These are phyloP conservation scores for Laticauda laticaudata DNA, from an alignment of 2,113 vertebrate species.

Conservation along the genomic window DNA sequence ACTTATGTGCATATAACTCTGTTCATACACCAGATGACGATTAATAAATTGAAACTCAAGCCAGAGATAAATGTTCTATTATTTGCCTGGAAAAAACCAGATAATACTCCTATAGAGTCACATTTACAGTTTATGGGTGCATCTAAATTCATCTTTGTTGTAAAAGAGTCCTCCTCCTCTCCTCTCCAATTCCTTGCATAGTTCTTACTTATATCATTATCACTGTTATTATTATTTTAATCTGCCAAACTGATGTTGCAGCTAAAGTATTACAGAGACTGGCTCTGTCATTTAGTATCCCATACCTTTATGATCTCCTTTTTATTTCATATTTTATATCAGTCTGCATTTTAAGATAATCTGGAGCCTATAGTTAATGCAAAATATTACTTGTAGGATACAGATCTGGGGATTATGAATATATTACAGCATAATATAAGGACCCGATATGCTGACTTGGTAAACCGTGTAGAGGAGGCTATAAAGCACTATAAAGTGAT, in stretches of 20 bases:
- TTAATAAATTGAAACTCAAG: background rate
- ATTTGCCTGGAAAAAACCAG: background rate
- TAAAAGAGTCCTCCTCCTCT: background rate
- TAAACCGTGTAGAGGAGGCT: too few relatives aligned
- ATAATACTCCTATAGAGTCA: background rate
- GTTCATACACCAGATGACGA: background rate
- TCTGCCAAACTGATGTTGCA: background rate
- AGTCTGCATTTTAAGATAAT: background rate
- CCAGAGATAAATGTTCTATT: background rate
- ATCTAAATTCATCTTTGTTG: background rate
- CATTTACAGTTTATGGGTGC: background rate
- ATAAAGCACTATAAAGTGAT: too few relatives aligned
- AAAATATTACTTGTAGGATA: background rate
- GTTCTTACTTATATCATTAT: background rate
- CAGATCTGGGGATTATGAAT: background rate
- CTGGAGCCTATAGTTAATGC: background rate
- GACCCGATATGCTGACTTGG: too few relatives aligned
- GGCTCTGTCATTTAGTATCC: background rate
- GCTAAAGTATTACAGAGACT: background rate
- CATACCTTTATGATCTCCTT: background rate
- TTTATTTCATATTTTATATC: background rate
- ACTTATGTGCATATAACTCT: background rate
- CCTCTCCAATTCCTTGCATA: background rate
- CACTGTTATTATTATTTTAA: background rate
- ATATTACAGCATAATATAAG: background rate